Evolutionary conservation across 2,888 invertebrate genomes (phyloP).

Genomic region (Eremobia ochroleuca): DNA sequence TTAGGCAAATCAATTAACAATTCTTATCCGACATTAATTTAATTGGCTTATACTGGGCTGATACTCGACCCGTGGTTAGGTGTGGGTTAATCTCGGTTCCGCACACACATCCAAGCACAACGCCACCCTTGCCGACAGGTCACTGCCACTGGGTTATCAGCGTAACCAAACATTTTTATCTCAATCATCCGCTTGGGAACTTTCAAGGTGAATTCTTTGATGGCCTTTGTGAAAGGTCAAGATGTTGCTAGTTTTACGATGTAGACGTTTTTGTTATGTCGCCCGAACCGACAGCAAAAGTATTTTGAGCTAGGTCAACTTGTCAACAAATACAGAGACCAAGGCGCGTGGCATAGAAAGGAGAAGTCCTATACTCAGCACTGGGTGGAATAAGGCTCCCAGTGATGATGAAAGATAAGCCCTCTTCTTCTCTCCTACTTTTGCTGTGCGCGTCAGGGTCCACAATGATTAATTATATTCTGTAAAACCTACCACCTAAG

Average conservation of each 20-base stretch:
- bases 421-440: too few relatives aligned
- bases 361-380: neutral
- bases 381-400: neutral
- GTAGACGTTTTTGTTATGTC: neutral
- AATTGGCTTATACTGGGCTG: conserved; percentile 28
- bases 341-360: too few relatives aligned
- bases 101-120: conserved; percentile 55
- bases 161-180: conserved; percentile 53
- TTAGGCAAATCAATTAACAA: neutral
- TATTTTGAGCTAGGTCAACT: neutral
- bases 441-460: too few relatives aligned
- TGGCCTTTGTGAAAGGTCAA: conserved; percentile 43
- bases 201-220: conserved; percentile 48
- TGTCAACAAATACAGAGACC: neutral
- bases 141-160: conserved; percentile 65
- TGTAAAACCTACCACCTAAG: too few relatives aligned
- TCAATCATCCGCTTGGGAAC: conserved; percentile 38
- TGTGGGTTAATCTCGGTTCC: conserved; percentile 42
- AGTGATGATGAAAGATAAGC: too few relatives aligned
- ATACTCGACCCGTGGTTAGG: conserved; percentile 53
- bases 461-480: too few relatives aligned
- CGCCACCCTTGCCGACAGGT: conserved; percentile 50
- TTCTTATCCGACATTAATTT: conserved; percentile 21
- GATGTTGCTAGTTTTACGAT: conserved; percentile 17
- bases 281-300: neutral